Evolutionary conservation across 2,113 vertebrate genomes (phyloP), one percentile per base, ranked within the genome.

Genomic region (Chamaea fasciata): DNA sequence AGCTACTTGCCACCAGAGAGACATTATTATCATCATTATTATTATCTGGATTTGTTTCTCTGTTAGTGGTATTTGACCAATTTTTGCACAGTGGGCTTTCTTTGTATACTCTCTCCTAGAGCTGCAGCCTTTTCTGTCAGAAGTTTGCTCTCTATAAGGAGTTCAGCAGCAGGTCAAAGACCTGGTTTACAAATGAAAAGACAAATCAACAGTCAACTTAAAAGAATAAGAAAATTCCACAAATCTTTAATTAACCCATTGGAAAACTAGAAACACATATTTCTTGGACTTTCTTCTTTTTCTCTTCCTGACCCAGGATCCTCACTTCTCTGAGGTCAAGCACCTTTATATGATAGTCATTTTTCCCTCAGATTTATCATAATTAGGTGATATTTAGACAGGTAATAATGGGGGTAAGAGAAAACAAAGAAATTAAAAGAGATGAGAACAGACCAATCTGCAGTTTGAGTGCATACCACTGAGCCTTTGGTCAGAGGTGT

Each of bases 1-100:
- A 84, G 68, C 11, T 37, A 5, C 60, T 93, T 91, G 59, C 47
- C 28, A 20, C 47, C 39, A 30, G 24, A 59, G 21, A 88, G 31
- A 46, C 14, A 47, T 53, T 71, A 39, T 76, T 74, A 17, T 65
- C 46, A 30, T 86, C 71, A 37, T 49, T 67, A 35, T 64, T 74
- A 57, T 87, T 41, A 70, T 85, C 30, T 77, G 47, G 33, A 81
- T 86, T 95, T 90, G 68, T 26, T 86, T 90, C 83, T 81, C 82
- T 71, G 23, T 83, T 87, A 41, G 52, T 3, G 13, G 41, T 37
- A 68, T 81, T 90, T 74, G 82, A 70, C 64, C 94, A 88, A 92
- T 96, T 90, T 95, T n/a, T 70, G 71, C 63, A 71, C 93, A 81
- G 82, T 46, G 31, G 76, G 67, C 31, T 93, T 88, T 31, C 75